These are phyloP conservation scores for Clangula hyemalis DNA, from an alignment of 2,797 vertebrate genomes.

Conservation along the genomic window DNA sequence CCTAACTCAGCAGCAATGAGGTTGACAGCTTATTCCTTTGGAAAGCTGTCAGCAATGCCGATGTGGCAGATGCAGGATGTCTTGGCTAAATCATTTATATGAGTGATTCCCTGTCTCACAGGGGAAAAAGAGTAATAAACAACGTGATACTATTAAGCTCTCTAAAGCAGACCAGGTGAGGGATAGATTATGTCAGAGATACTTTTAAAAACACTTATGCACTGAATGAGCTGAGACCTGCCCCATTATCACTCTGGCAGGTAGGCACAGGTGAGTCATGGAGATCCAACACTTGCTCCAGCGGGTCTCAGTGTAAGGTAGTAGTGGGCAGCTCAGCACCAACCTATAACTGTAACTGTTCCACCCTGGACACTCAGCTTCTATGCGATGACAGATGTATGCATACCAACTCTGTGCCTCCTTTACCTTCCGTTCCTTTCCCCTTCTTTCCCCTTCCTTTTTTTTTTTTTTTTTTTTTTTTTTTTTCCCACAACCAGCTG, in stretches of 20 bases:
- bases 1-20: neutral
- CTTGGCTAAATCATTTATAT: neutral
- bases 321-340: neutral
- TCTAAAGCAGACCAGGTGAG: neutral
- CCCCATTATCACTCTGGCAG: neutral
- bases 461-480: neutral
- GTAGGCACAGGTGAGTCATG: neutral
- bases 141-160: neutral
- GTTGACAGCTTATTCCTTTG: neutral
- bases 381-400: fast-evolving
- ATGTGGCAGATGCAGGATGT: neutral
- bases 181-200: neutral
- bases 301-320: neutral
- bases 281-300: neutral
- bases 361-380: neutral
- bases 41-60: neutral
- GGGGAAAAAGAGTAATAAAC: neutral
- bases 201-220: neutral
- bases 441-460: too few species aligned
- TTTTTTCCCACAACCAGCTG: neutral
- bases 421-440: neutral
- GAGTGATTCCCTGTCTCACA: neutral
- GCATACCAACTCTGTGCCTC: neutral
- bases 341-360: neutral
- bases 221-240: neutral